A percentile compares a stretch with the other conserved stretches of the same genome.
These are phyloP conservation scores for Dreissena polymorpha DNA, from an alignment of 1,140 invertebrate genomes.

Conservation along the genomic window DNA sequence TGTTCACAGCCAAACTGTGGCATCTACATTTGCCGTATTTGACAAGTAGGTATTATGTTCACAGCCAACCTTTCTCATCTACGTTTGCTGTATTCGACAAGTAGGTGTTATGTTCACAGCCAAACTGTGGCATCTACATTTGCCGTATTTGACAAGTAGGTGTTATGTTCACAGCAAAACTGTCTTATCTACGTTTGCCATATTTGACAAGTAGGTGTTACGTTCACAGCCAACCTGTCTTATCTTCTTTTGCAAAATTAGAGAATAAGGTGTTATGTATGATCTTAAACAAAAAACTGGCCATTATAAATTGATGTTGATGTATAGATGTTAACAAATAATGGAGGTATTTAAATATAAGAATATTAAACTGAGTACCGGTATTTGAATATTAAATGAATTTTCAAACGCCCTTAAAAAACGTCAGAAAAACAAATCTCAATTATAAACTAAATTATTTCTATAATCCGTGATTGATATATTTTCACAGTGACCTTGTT, in stretches of 20 bases:
- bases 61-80: conserved; percentile 84
- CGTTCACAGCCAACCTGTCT: conserved; percentile 83
- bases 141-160: conserved; percentile 87
- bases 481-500: too few species aligned
- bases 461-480: too few species aligned
- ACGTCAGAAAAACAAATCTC: too few species aligned
- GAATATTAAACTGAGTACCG: too few species aligned
- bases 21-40: conserved; percentile 87
- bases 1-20: conserved; percentile 83
- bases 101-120: conserved; percentile 83
- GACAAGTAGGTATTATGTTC: conserved; percentile 85
- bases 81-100: conserved; percentile 88
- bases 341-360: not conserved
- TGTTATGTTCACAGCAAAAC: conserved; percentile 83
- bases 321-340: too few species aligned
- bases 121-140: conserved; percentile 87
- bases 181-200: conserved; percentile 86
- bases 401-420: too few species aligned
- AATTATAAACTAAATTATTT: too few species aligned
- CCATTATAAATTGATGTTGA: too few species aligned
- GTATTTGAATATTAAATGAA: too few species aligned
- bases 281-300: too few species aligned
- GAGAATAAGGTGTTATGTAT: conserved; percentile 82
- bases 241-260: conserved; percentile 87
- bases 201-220: conserved; percentile 87